These are phyloP conservation scores for Drosophila mettleri DNA, from an alignment of 2,888 invertebrate genomes.

Conservation along the genomic window DNA sequence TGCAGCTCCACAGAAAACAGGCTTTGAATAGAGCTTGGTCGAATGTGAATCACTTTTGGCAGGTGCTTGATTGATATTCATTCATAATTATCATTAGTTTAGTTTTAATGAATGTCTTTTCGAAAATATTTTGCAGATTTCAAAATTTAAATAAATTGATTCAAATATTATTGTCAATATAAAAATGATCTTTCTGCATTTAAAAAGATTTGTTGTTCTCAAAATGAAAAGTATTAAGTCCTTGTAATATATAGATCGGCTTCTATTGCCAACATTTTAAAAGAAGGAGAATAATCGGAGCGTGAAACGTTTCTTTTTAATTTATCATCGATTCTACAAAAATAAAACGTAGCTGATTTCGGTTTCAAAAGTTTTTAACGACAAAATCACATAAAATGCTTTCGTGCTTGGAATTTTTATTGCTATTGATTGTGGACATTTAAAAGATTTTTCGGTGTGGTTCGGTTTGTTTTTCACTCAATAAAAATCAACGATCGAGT, in stretches of 20 bases:
- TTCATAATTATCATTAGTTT: too few relatives aligned
- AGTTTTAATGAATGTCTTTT: too few relatives aligned
- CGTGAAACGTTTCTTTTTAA: slow-evolving; percentile 61
- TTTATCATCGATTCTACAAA: slow-evolving; percentile 27
- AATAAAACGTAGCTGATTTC: slow-evolving; percentile 48
- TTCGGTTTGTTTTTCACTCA: slow-evolving; percentile 75
- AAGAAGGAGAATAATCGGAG: not conserved
- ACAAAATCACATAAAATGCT: slow-evolving; percentile 55
- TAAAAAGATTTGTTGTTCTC: not conserved
- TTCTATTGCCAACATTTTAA: slow-evolving; percentile 2
- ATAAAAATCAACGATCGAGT: slow-evolving; percentile 62
- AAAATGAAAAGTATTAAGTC: too few relatives aligned
- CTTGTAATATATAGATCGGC: too few relatives aligned
- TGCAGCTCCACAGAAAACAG: not conserved
- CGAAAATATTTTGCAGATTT: too few relatives aligned
- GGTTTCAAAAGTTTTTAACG: slow-evolving; percentile 29
- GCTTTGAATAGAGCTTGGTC: not conserved
- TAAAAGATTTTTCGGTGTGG: slow-evolving; percentile 54
- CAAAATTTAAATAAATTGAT: too few relatives aligned
- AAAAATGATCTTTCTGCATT: too few relatives aligned
- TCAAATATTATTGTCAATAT: too few relatives aligned
- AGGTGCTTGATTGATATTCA: too few relatives aligned
- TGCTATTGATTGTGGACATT: slow-evolving; percentile 54
- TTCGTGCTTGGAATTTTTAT: slow-evolving; percentile 77
- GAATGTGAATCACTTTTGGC: not conserved